Conservation (phyloP, 2,797 vertebrate genomes). For the Bradypus variegatus region DNA sequence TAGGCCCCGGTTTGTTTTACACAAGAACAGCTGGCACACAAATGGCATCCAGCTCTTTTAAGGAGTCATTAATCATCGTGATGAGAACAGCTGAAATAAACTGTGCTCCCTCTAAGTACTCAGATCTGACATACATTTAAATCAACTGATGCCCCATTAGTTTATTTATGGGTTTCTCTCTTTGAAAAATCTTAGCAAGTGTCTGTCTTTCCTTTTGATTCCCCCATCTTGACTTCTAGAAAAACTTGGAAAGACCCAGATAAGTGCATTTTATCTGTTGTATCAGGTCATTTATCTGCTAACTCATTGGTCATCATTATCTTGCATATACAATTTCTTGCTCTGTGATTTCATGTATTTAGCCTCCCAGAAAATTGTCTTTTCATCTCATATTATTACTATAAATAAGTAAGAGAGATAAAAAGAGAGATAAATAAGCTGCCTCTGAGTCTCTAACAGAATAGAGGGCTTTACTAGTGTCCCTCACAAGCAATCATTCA, state of each 20-base stretch:
- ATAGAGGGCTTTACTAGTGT: not conserved
- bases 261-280: slow-evolving; percentile 13
- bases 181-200: slow-evolving; percentile 47
- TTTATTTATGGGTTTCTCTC: slow-evolving; percentile 53
- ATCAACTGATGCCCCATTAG: slow-evolving; percentile 48
- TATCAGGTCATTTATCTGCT: slow-evolving; percentile 35
- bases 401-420: not conserved
- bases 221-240: slow-evolving; percentile 9
- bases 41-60: slow-evolving; percentile 49
- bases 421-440: not conserved
- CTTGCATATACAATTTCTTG: slow-evolving; percentile 29
- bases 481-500: not conserved
- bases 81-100: slow-evolving; percentile 44
- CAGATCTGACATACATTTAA: slow-evolving; percentile 46
- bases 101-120: not conserved
- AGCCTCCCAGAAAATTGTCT: not conserved
- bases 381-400: slow-evolving; percentile 43
- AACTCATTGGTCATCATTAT: not conserved
- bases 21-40: slow-evolving; percentile 49
- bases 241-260: slow-evolving; percentile 26
- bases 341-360: slow-evolving; percentile 36
- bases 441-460: not conserved
- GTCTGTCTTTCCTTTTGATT: slow-evolving; percentile 39
- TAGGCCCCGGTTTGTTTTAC: slow-evolving; percentile 46
- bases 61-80: slow-evolving; percentile 52